Base-by-base conservation (phyloP, 2,113 vertebrate genomes). In the Tauraco erythrolophus region DNA sequence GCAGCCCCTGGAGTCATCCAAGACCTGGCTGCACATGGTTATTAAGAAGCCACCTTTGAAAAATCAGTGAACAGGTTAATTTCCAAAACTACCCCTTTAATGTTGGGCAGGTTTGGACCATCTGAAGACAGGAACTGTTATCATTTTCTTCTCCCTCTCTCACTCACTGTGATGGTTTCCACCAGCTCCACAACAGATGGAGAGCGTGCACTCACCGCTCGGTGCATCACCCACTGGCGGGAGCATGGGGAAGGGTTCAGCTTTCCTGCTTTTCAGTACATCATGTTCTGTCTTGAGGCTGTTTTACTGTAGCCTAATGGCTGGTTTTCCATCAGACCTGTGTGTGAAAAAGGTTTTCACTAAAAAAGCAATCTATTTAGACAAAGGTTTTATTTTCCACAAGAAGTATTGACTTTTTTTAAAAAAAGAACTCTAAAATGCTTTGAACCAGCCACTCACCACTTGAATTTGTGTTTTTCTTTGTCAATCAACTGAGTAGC, bases 1-100 rank as follows among this genome's bases (percentile, higher is more conserved):
- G 89, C 71, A 89, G 39, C 66, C 81, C 85, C 81, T 83, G 81
- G 46, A 89, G 89, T 48, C 35, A 78, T 70, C 85, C 61, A 43
- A 53, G 54, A 9, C 50, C 66, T 53, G 54, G 81, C 71, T 92
- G 66, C 76, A 65, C 21, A 7, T 39, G 54, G 76, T 41, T 56
- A 21, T 81, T 83, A 82, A 64, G 37, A 28, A 39, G 21, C 33
- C 35, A 86, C 66, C 33, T 15, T 65, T 33, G 54, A 80, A 64
- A 64, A 75, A 70, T 0, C 9, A 64, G 35, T 5, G 7, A 72
- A 37, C 31, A 78, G 70, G 50, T 94, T 58, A 23, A 43, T 37
- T 83, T 35, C 50, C 21, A 25, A 64, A 64, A 35, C 18, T 19
- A 33, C 21, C n/a, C 19, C 18, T 27, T 58, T 23, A 46, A 43